Conservation (phyloP, 2,888 invertebrate genomes). For the Agelastica alni region DNA sequence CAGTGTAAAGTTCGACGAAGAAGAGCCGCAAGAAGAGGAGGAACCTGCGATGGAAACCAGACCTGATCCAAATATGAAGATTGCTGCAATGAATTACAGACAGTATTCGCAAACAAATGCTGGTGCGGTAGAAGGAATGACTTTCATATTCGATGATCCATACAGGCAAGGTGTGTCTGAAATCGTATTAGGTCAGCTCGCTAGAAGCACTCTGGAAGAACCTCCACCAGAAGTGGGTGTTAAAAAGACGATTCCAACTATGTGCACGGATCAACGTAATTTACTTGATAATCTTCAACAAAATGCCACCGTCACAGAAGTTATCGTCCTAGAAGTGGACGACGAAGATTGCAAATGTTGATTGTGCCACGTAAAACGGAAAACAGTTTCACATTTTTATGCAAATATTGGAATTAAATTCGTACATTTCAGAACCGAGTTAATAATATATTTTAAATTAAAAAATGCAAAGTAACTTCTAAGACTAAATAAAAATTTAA, state of each 20-base stretch:
- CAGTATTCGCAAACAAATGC: neutral
- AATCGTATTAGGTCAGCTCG: neutral
- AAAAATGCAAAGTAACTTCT: no score
- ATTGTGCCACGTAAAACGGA: no score
- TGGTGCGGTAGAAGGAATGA: neutral
- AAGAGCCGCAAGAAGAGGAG: no score
- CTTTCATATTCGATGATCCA: constrained; percentile 1
- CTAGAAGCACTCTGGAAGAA: neutral
- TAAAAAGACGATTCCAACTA: neutral
- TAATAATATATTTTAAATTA: no score
- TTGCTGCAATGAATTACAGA: neutral
- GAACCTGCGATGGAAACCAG: neutral
- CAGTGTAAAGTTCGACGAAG: no score
- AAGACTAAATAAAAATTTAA: no score
- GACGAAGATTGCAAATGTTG: neutral
- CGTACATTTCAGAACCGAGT: no score
- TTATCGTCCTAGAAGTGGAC: no score
- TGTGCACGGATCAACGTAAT: neutral
- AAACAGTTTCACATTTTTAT: no score
- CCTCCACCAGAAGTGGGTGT: neutral
- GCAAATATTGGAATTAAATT: no score
- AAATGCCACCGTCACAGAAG: no score
- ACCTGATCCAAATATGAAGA: neutral
- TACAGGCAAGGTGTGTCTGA: neutral
- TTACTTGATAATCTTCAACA: neutral